Base-by-base conservation (phyloP, 2,888 invertebrate species). In the Heliconius ethilla region DNA sequence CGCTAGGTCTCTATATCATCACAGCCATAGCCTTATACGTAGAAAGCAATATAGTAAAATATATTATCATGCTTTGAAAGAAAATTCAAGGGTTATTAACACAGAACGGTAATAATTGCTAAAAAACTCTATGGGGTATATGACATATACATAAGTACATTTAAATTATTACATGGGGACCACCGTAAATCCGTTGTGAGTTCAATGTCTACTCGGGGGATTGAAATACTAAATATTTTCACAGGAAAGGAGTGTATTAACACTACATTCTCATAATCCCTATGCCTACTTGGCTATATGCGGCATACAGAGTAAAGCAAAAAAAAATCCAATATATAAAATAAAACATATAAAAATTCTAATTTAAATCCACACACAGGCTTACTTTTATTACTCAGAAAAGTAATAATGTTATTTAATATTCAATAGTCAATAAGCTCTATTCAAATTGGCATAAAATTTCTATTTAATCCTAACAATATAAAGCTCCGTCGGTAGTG, bases 371-470 rank as follows among this genome's bases (percentile, higher is more conserved):
- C 13, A 27, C 18, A 63, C 7, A 15, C 2, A 63, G 7, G 15
- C 15, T 29, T 67, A 40, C n/a, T 67, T 13, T 40, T 15, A 25
- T 40, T n/a, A n/a, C 13, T 37, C 22, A 40, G 3, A 67, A 7
- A 67, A 37, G 15, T 40, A 67, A 40, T 67, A 67, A 67, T 40
- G 5, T 40, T 25, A 67, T 69, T 45, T 69, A 45, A 69, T 40
- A 69, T 10, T 45, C 67, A 40, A 74, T 18, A 63, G 27, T 27
- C 22, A 63, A 59, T 63, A 74, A 63, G 37, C 40, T 74, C 63
- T 45, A 62, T 62, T 63, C 27, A 74, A 74, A 74, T 74, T 65
- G 62, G 65, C 33, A 74, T 62, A 74, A 63, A 63, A 63, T 74
- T 74, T 74, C 40, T 65, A 74, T 63, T 29, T 22, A 74, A 40